A percentile compares a stretch with the other conserved stretches of the same genome.
These are phyloP conservation scores for Sternarchorhynchus goeldii DNA, from an alignment of 2,797 vertebrate species.

Conservation along the genomic window DNA sequence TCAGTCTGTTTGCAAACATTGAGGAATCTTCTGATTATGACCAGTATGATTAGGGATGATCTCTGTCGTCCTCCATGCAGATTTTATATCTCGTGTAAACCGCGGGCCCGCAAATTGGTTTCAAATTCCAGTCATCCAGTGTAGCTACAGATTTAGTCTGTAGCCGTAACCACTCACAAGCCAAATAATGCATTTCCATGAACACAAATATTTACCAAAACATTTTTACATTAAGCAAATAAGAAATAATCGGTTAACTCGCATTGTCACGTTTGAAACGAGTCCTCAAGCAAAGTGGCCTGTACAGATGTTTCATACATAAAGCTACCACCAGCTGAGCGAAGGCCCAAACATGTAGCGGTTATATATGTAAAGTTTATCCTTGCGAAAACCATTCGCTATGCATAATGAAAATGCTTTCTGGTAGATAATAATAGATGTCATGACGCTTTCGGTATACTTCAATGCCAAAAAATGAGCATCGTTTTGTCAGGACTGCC, in stretches of 20 bases:
- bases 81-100: not conserved
- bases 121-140: not conserved
- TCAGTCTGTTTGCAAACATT: not conserved
- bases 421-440: not conserved
- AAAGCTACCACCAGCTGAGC: not conserved
- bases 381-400: not conserved
- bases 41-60: not conserved
- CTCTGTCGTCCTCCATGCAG: not conserved
- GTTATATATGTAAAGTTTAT: not conserved
- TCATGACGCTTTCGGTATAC: too few relatives aligned
- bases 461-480: not conserved
- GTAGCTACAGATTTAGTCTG: not conserved
- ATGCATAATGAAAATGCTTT: not conserved
- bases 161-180: not conserved
- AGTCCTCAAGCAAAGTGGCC: not conserved
- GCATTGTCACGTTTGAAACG: too few relatives aligned
- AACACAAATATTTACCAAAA: not conserved
- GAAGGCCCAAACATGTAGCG: not conserved
- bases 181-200: not conserved
- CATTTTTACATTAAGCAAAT: too few relatives aligned
- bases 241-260: too few relatives aligned
- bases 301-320: conserved; percentile 6
- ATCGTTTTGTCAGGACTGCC: conserved; percentile 64
- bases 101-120: not conserved
- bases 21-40: too few relatives aligned